phyloP scores from a whole-genome alignment of 2,888 invertebrate genomes.

The Chrysina gloriosa region DNA sequence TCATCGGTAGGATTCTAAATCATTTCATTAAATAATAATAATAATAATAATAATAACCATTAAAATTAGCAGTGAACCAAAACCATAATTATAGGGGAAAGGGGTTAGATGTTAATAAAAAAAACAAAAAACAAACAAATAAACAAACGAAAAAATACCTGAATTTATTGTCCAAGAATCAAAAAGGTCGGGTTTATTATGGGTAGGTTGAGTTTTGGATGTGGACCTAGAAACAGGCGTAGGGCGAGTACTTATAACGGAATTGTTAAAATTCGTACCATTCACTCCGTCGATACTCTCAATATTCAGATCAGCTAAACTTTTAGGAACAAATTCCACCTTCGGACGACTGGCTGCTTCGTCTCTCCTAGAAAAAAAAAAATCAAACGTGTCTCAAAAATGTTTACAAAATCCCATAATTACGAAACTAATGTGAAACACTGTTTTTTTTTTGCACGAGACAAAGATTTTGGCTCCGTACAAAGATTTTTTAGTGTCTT shows the following conservation, averaged over 20 bases:
- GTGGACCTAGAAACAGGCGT: constrained; percentile 45
- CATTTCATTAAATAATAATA: too few relatives aligned
- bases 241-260: constrained; percentile 45
- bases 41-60: too few relatives aligned
- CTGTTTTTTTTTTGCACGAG: too few relatives aligned
- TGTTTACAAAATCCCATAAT: too few relatives aligned
- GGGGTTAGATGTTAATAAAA: constrained; percentile 32
- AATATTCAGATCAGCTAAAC: constrained; percentile 87
- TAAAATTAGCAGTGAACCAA: background rate
- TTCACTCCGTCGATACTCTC: constrained; percentile 78
- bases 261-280: constrained; percentile 69
- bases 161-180: constrained; percentile 72
- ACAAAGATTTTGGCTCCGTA: too few relatives aligned
- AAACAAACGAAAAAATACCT: constrained; percentile 65
- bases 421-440: too few relatives aligned
- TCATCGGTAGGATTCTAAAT: too few relatives aligned
- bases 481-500: too few relatives aligned
- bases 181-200: constrained; percentile 66
- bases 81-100: background rate
- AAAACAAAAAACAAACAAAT: constrained; percentile 49
- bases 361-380: constrained; percentile 75
- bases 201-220: constrained; percentile 51
- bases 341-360: constrained; percentile 91
- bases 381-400: background rate
- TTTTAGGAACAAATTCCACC: constrained; percentile 91